These are phyloP conservation scores for Potorous gilbertii DNA, from an alignment of 2,797 vertebrate genomes.

Conservation along the genomic window DNA sequence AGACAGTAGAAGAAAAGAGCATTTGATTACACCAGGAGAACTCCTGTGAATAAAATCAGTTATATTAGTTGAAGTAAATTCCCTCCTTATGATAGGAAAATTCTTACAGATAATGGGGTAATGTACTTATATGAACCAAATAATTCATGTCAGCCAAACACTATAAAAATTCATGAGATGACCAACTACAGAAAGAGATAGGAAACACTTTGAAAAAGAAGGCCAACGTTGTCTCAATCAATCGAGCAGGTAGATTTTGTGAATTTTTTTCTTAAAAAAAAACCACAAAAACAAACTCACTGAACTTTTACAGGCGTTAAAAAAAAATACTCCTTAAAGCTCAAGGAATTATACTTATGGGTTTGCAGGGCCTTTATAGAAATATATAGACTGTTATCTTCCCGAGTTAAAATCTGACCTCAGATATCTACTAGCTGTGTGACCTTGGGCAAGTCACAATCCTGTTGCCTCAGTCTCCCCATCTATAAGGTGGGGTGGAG, in stretches of 20 bases:
- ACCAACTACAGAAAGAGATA: background rate
- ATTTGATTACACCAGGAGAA: constrained; percentile 54
- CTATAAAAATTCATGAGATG: background rate
- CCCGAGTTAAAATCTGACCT: background rate
- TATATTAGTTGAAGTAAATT: background rate
- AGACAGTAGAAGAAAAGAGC: constrained; percentile 61
- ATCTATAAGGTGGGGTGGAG: background rate
- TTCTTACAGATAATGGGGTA: background rate
- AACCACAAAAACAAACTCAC: background rate
- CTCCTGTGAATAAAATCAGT: background rate
- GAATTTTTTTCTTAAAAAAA: background rate
- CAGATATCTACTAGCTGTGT: background rate
- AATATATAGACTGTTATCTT: background rate
- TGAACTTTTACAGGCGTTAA: background rate
- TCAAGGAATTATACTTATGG: background rate
- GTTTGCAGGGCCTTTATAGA: background rate
- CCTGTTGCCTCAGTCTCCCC: background rate
- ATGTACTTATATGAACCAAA: background rate
- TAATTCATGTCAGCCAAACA: background rate
- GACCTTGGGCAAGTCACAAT: background rate
- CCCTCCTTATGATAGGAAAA: background rate
- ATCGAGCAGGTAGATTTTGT: background rate
- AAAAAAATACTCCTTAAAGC: background rate
- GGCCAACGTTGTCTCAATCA: background rate
- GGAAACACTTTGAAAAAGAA: background rate